phyloP scores from a whole-genome alignment of 1,140 invertebrate species.

The Brachionus sp. region DNA sequence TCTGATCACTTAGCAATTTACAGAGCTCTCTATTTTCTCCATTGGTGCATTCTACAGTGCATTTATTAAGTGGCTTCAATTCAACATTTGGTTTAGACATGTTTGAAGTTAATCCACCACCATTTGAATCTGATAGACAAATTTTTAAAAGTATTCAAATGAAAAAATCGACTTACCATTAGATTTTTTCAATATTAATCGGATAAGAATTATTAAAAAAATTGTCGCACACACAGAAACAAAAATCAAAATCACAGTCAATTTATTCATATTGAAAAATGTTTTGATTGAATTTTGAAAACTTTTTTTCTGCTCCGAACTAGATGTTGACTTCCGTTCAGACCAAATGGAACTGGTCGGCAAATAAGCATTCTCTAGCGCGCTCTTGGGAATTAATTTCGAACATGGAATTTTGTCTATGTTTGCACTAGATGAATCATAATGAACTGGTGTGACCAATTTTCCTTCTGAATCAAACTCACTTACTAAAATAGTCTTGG shows the following conservation, averaged over 20 bases:
- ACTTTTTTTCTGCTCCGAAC: neutral
- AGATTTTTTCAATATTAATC: neutral
- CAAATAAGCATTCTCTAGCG: neutral
- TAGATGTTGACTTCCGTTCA: neutral
- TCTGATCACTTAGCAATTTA: neutral
- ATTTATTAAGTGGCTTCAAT: neutral
- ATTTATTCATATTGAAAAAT: neutral
- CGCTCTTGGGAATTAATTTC: neutral
- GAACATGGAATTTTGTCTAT: neutral
- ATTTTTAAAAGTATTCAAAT: neutral
- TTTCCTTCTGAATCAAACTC: neutral
- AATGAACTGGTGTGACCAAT: neutral
- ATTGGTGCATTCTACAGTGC: neutral
- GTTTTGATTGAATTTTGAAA: neutral
- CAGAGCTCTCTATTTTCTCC: neutral
- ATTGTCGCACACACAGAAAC: neutral
- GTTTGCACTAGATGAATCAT: neutral
- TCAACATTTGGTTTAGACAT: neutral
- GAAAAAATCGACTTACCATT: neutral
- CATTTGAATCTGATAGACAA: neutral
- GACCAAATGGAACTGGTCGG: neutral
- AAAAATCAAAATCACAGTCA: slow-evolving; percentile 3
- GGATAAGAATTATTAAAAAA: neutral
- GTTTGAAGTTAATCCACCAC: neutral
- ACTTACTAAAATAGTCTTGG: neutral